phyloP scores from a whole-genome alignment of 2,888 invertebrate genomes.

The Plutella xylostella region DNA sequence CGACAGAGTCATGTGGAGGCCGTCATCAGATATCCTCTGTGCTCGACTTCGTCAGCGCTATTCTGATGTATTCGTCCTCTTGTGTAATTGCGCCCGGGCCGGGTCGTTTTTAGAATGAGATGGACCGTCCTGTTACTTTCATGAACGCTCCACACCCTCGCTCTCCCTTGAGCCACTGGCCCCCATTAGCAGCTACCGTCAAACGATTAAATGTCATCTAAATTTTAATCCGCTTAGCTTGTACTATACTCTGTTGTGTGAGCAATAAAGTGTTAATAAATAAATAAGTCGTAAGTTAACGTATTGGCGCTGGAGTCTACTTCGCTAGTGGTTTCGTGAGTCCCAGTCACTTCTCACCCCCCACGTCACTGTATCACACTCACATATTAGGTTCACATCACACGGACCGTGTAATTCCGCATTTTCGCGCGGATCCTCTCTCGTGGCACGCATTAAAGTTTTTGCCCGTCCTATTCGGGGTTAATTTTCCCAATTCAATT shows the following conservation, averaged over 20 bases:
- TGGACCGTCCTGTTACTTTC: slow-evolving; percentile 51
- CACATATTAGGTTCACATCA: no score
- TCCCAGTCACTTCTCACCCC: no score
- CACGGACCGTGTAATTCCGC: slow-evolving; percentile 52
- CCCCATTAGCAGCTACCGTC: slow-evolving; percentile 1
- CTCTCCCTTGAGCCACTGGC: neutral
- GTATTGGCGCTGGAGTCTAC: no score
- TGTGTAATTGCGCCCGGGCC: slow-evolving; percentile 59
- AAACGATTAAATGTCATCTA: slow-evolving; percentile 1
- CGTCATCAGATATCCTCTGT: slow-evolving; percentile 59
- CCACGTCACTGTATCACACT: no score
- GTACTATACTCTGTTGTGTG: no score
- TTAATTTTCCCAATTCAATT: slow-evolving; percentile 57
- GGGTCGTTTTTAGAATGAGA: slow-evolving; percentile 52
- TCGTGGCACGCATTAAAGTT: slow-evolving; percentile 52
- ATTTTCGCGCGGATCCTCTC: slow-evolving; percentile 47
- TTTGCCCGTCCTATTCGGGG: slow-evolving; percentile 48
- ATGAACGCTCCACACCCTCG: slow-evolving; percentile 34
- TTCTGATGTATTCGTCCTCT: slow-evolving; percentile 30
- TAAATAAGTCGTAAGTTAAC: no score
- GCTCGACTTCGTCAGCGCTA: slow-evolving; percentile 58
- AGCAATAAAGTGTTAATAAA: no score
- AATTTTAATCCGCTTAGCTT: slow-evolving; percentile 5
- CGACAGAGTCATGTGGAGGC: slow-evolving; percentile 36
- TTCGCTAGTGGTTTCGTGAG: no score